Percentiles rank a stretch among this genome's conserved stretches.
Conservation (phyloP, 2,797 vertebrate species). For the Falco peregrinus region DNA sequence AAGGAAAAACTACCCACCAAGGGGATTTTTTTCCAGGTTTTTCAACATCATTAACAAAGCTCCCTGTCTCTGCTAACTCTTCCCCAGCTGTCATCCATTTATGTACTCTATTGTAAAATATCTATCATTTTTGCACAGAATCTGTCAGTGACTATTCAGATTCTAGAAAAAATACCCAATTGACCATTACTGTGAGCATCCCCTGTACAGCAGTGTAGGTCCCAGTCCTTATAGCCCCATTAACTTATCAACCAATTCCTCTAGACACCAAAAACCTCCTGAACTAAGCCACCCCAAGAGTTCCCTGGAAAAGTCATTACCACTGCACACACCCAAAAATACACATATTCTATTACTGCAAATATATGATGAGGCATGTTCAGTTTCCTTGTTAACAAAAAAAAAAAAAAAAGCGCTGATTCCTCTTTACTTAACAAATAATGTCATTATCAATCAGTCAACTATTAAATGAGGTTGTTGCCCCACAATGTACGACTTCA, state of each 20-base stretch:
- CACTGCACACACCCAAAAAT: not conserved
- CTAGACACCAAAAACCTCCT: not conserved
- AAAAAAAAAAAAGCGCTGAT: not conserved
- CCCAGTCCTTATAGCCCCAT: not conserved
- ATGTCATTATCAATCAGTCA: not conserved
- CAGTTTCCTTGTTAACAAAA: not conserved
- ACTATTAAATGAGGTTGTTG: constrained; percentile 10
- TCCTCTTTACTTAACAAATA: not conserved
- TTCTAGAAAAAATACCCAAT: not conserved
- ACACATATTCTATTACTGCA: not conserved
- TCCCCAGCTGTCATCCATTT: not conserved
- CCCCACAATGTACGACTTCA: not conserved
- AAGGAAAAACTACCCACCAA: not conserved
- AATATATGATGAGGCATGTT: not conserved
- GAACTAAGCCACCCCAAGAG: accelerated
- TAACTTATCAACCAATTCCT: accelerated
- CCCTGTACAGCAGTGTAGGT: not conserved
- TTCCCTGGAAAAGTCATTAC: not conserved
- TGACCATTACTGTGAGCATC: not conserved
- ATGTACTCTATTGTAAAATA: not conserved
- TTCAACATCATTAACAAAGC: not conserved
- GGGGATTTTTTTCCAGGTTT: not conserved
- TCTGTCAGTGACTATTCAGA: not conserved
- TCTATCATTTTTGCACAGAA: not conserved
- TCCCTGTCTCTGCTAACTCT: not conserved